Conservation (phyloP, 2,888 invertebrate species). For the Argynnis bischoffii region DNA sequence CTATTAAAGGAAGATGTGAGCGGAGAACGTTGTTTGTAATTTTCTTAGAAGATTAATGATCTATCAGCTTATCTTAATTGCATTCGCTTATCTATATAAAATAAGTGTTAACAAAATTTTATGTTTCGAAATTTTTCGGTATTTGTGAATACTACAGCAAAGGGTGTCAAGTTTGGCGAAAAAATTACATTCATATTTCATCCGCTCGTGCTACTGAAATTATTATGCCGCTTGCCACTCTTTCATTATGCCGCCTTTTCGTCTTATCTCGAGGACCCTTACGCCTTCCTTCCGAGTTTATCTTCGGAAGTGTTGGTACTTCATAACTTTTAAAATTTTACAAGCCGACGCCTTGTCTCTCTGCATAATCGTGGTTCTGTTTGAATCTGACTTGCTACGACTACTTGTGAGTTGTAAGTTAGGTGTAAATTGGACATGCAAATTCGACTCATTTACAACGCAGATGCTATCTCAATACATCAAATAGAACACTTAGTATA, state of each 20-base stretch:
- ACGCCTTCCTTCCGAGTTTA: slow-evolving; percentile 46
- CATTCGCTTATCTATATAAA: neutral
- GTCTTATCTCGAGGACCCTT: slow-evolving; percentile 50
- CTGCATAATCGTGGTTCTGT: slow-evolving; percentile 36
- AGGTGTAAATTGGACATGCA: slow-evolving; percentile 5
- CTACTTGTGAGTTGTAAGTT: too few relatives aligned
- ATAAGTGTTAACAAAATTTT: slow-evolving; percentile 12
- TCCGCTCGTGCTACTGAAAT: slow-evolving; percentile 37
- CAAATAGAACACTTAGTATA: neutral
- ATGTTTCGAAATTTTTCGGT: neutral
- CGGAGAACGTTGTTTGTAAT: neutral
- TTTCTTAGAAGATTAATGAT: neutral
- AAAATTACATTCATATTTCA: slow-evolving; percentile 35
- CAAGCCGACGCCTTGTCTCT: slow-evolving; percentile 33
- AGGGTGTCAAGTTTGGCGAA: slow-evolving; percentile 26
- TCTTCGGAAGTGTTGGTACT: slow-evolving; percentile 48
- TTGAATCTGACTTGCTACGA: slow-evolving; percentile 11
- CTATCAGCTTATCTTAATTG: neutral
- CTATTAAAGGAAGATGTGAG: neutral
- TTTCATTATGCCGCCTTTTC: slow-evolving; percentile 43
- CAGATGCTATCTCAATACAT: slow-evolving; percentile 9
- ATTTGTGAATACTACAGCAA: slow-evolving; percentile 20
- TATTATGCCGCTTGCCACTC: slow-evolving; percentile 39
- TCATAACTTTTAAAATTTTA: slow-evolving; percentile 45
- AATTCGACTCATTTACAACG: slow-evolving; percentile 7